Evolutionary conservation across 2,888 invertebrate genomes (phyloP), one percentile per base, ranked within the genome.

Genomic region (Gastracanthus pulcherrimus): DNA sequence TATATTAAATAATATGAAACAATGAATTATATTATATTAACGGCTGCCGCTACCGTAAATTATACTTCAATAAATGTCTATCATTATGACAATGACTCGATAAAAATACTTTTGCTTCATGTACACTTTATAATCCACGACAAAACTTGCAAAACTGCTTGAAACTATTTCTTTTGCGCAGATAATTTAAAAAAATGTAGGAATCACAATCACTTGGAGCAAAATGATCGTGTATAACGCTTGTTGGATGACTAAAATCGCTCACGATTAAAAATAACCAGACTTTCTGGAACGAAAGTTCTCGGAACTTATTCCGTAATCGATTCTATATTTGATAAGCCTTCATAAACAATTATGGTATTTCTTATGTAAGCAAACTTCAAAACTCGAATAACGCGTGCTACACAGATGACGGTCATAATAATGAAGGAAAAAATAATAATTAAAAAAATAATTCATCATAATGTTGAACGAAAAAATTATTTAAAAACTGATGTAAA

Each of bases 261-360:
- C n/a, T 41, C 34, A 3, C 19, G 45, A 66, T 77, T 64, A 72
- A 67, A 79, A 79, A 72, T 72, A 66, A 58, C 70, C n/a, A 67
- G 41, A 23, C 13, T 29, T 45, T 6, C 55, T 64, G 36, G 62
- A 71, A 79, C n/a, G n/a, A 55, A 58, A 72, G 19, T 72, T 72
- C 72, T 34, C 7, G 23, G 66, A 58, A 79, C 19, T 26, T n/a
- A 55, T 72, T 58, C 58, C 29, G 41, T 48, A 58, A 67, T 58
- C 66, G 58, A 79, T 60, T 58, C 31, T 67, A 72, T 41, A 45
- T 58, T 72, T 45, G 79, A 72, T 70, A 72, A 78, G 62, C 19
- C 6, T 23, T 36, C 16, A 26, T 62, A 77, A 70, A 78, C 38
- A 78, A 41, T 64, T 62, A 41, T 41, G 36, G 34, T n/a, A 72